Conservation (phyloP, 2,888 invertebrate species). For the Amphipoea lucens region DNA sequence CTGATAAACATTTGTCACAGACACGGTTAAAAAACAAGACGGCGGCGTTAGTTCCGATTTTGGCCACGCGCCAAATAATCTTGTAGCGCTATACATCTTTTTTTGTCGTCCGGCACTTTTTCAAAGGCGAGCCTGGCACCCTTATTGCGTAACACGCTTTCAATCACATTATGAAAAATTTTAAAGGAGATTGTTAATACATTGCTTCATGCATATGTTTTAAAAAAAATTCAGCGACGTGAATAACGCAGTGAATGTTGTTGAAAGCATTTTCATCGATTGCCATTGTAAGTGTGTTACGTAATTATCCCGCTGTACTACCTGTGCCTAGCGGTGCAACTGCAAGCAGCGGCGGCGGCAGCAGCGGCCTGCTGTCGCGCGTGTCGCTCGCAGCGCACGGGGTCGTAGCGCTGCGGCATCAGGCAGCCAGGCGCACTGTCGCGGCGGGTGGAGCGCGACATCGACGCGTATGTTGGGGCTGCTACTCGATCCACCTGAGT, state of each 20-base stretch:
- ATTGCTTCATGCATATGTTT: neutral
- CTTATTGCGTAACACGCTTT: neutral
- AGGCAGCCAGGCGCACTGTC: conserved; percentile 75
- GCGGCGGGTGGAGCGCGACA: conserved; percentile 85
- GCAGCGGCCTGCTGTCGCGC: conserved; percentile 83
- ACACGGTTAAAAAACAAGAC: neutral
- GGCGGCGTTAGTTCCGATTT: neutral
- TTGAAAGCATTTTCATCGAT: neutral
- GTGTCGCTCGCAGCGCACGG: conserved; percentile 77
- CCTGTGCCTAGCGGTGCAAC: conserved; percentile 82
- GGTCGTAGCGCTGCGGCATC: neutral
- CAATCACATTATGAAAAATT: neutral
- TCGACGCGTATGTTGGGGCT: conserved; percentile 92
- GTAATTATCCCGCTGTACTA: conserved; percentile 20
- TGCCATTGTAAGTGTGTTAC: neutral
- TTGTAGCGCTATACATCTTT: neutral
- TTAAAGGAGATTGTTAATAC: neutral
- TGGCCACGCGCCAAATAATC: neutral
- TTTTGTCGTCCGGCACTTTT: neutral
- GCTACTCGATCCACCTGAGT: conserved; percentile 91
- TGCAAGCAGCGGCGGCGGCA: conserved; percentile 77
- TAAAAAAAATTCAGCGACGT: neutral
- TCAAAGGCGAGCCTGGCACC: neutral
- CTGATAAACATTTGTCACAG: neutral
- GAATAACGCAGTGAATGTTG: neutral